These are phyloP conservation scores for Oscheius sp. DNA, from an alignment of 2,888 invertebrate species.

Conservation along the genomic window DNA sequence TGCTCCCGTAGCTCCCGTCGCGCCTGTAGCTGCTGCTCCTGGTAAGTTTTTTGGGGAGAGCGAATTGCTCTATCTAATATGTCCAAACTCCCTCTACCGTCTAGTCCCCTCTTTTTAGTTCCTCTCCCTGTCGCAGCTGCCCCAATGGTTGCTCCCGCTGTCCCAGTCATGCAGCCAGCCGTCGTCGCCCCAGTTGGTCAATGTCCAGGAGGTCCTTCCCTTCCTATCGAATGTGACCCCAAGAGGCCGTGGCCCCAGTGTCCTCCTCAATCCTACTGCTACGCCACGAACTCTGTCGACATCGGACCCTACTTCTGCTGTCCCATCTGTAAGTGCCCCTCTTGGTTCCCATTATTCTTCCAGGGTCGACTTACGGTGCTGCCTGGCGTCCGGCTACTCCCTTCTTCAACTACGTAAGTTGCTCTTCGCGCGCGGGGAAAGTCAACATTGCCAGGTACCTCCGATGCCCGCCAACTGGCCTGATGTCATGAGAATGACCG, in stretches of 20 bases:
- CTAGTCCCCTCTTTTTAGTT: not conserved
- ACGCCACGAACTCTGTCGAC: constrained; percentile 70
- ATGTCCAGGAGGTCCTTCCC: constrained; percentile 67
- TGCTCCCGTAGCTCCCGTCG: constrained; percentile 26
- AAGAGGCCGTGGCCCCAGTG: constrained; percentile 71
- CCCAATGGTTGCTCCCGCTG: constrained; percentile 34
- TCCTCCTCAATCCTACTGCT: constrained; percentile 70
- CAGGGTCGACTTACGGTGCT: constrained; percentile 70
- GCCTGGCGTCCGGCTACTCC: constrained; percentile 69
- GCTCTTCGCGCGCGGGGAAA: too few relatives aligned
- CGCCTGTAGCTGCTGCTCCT: constrained; percentile 32
- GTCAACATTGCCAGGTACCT: too few relatives aligned
- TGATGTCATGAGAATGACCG: constrained; percentile 54
- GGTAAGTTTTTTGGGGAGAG: constrained; percentile 14
- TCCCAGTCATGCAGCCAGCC: constrained; percentile 49
- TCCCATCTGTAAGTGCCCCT: constrained; percentile 64
- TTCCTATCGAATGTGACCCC: constrained; percentile 69
- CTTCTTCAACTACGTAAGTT: constrained; percentile 71
- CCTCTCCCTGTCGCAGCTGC: not conserved
- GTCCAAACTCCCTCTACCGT: not conserved
- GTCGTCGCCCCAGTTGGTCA: constrained; percentile 66
- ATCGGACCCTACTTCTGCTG: constrained; percentile 71
- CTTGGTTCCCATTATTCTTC: constrained; percentile 3
- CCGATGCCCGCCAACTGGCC: constrained; percentile 70
- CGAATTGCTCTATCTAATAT: constrained; percentile 11